Evolutionary conservation across 2,113 vertebrate species (phyloP).

Genomic region (Scolopax mira): DNA sequence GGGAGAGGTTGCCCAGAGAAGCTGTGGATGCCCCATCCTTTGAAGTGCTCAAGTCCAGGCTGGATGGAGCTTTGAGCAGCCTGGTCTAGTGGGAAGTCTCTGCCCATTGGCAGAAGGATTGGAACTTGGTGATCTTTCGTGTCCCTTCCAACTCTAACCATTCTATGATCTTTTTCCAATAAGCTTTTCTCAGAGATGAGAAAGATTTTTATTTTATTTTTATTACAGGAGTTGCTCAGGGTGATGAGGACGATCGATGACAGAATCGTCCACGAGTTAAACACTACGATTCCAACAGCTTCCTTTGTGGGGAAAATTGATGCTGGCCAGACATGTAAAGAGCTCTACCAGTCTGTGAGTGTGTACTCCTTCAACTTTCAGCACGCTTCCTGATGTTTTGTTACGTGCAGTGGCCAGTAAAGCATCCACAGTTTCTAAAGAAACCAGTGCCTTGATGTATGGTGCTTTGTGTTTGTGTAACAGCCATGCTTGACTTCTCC

Average conservation of each 20-base stretch:
- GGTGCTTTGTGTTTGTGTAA: accelerated
- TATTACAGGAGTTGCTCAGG: slow-evolving; percentile 87
- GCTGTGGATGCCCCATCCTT: not conserved
- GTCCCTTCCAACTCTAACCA: not conserved
- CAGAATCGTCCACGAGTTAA: slow-evolving; percentile 93
- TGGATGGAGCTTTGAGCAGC: not conserved
- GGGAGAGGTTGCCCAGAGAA: not conserved
- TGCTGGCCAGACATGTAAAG: slow-evolving; percentile 90
- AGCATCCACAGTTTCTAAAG: not conserved
- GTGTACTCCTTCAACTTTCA: not conserved
- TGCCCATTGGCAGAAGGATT: not conserved
- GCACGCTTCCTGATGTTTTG: accelerated
- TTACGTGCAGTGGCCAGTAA: accelerated
- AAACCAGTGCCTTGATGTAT: too few relatives aligned
- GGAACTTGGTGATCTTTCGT: not conserved
- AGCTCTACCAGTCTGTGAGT: slow-evolving; percentile 94
- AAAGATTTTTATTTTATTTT: slow-evolving; percentile 5
- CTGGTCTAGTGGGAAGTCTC: not conserved
- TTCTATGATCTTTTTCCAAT: not conserved
- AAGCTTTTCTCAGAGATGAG: not conserved
- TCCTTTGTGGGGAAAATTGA: slow-evolving; percentile 95
- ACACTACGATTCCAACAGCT: slow-evolving; percentile 93
- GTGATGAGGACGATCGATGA: slow-evolving; percentile 95
- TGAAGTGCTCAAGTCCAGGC: not conserved
- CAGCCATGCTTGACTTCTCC: accelerated